Evolutionary conservation across 2,888 invertebrate species (phyloP).

Genomic region (Synanthedon formicaeformis): DNA sequence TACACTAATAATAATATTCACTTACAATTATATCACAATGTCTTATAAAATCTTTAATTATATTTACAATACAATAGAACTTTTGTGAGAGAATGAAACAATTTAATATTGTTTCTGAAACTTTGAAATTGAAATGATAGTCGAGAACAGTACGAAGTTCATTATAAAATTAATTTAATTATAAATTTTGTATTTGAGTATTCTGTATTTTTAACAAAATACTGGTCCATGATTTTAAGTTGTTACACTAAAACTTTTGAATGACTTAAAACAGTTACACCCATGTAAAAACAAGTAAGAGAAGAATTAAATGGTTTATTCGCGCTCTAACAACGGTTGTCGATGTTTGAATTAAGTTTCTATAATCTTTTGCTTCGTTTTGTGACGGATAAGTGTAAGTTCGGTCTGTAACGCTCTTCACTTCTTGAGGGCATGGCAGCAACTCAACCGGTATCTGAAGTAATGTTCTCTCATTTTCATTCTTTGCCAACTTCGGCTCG

Average conservation of each 20-base stretch:
- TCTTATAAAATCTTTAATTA: slow-evolving; percentile 25
- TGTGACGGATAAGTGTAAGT: slow-evolving; percentile 70
- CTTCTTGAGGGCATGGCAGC: slow-evolving; percentile 72
- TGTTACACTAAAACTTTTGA: neutral
- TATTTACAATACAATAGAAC: slow-evolving; percentile 17
- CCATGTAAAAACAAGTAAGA: neutral
- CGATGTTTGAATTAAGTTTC: slow-evolving; percentile 48
- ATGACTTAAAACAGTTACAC: neutral
- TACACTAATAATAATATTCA: neutral
- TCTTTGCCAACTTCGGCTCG: slow-evolving; percentile 43
- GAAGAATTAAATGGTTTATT: neutral
- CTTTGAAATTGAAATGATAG: slow-evolving; percentile 5
- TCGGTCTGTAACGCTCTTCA: slow-evolving; percentile 72
- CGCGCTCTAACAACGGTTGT: slow-evolving; percentile 11
- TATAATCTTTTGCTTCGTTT: slow-evolving; percentile 66
- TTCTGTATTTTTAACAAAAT: neutral
- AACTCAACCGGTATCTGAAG: slow-evolving; percentile 69
- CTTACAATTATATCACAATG: slow-evolving; percentile 45
- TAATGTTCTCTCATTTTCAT: slow-evolving; percentile 56
- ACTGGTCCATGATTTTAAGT: slow-evolving; percentile 6
- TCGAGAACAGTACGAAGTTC: slow-evolving; percentile 5
- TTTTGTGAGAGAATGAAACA: slow-evolving; percentile 11
- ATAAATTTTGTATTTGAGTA: slow-evolving; percentile 2
- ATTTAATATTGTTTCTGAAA: slow-evolving; percentile 16
- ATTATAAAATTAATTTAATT: slow-evolving; percentile 5